A percentile compares a stretch with the other conserved stretches of the same genome.
These are phyloP conservation scores for Platorchestia sp. DNA, from an alignment of 1,140 invertebrate species.

Conservation along the genomic window DNA sequence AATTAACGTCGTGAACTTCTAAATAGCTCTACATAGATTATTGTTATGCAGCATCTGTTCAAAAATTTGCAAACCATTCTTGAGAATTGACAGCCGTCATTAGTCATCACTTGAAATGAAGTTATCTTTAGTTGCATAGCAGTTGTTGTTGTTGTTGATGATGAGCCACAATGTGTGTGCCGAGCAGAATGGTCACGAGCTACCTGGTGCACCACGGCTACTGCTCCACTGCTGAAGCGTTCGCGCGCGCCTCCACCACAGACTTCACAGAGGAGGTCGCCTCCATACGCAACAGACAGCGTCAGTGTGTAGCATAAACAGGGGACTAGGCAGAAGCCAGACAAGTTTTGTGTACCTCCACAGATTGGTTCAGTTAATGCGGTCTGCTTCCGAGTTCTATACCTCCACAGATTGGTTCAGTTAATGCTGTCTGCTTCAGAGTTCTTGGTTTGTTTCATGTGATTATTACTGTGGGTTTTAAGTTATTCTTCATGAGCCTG, in stretches of 20 bases:
- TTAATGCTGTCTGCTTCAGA: too few species aligned
- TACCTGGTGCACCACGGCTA: constrained; percentile 98
- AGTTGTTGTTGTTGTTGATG: neutral
- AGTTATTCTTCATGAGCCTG: too few species aligned
- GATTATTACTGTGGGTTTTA: too few species aligned
- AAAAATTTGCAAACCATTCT: neutral
- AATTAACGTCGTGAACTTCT: too few species aligned
- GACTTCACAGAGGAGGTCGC: constrained; percentile 92
- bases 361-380: too few species aligned
- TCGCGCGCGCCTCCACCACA: constrained; percentile 90
- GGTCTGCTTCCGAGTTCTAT: too few species aligned
- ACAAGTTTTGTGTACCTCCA: too few species aligned
- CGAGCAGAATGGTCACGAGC: constrained; percentile 90
- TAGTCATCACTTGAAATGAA: neutral
- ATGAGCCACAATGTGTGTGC: neutral
- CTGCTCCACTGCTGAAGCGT: constrained; percentile 96
- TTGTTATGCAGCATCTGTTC: neutral
- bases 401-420: too few species aligned
- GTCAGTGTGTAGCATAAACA: constrained; percentile 75
- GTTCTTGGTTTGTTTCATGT: too few species aligned
- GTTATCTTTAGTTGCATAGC: neutral
- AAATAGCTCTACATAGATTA: neutral
- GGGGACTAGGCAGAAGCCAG: too few species aligned
- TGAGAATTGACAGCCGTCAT: neutral
- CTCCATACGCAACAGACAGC: constrained; percentile 97